Conservation (phyloP, 2,113 vertebrate species). For the Pseudonaja textilis region DNA sequence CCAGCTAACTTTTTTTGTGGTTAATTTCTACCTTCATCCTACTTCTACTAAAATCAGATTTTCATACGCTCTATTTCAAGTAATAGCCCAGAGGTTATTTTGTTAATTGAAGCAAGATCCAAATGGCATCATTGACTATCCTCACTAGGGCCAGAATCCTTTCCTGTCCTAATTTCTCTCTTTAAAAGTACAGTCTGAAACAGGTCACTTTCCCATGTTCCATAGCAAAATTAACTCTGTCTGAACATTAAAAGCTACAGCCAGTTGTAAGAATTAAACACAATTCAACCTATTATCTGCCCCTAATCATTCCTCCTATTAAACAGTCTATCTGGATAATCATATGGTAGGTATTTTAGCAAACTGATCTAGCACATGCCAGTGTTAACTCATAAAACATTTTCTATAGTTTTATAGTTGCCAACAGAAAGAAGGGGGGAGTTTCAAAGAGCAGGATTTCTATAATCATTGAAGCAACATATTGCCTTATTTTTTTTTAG, state of each 20-base stretch:
- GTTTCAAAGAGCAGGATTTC: not conserved
- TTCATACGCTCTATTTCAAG: not conserved
- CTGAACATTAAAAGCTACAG: not conserved
- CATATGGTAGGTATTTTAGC: not conserved
- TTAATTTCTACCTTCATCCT: not conserved
- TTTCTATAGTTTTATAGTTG: too few species aligned
- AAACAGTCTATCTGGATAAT: not conserved
- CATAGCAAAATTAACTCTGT: not conserved
- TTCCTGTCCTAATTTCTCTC: not conserved
- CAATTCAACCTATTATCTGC: not conserved
- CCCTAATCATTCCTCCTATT: not conserved
- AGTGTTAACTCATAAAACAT: too few species aligned
- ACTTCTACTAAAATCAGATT: not conserved
- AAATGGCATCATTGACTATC: not conserved
- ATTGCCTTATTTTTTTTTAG: not conserved
- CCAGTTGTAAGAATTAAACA: not conserved
- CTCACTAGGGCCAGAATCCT: not conserved
- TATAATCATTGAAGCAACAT: not conserved
- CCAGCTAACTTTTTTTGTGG: not conserved
- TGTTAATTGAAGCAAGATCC: not conserved
- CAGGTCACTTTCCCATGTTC: not conserved
- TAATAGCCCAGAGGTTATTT: not conserved
- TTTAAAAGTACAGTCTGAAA: not conserved
- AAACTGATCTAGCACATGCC: not conserved
- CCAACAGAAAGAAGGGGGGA: too few species aligned